Evolutionary conservation across 2,888 invertebrate species (phyloP).

Genomic region (Papilio gigon): DNA sequence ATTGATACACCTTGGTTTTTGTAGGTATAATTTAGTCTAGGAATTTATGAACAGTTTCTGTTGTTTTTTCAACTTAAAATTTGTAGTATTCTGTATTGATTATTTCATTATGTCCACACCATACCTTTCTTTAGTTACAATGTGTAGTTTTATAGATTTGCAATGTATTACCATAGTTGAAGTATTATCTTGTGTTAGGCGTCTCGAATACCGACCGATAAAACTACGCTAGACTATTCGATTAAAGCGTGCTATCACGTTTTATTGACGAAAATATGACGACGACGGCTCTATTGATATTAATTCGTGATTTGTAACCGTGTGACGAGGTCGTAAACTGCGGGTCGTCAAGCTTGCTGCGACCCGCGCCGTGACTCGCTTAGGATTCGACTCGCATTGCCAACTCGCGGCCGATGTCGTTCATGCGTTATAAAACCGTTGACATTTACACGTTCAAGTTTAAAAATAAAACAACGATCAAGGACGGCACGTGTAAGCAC

Average conservation of each 20-base stretch:
- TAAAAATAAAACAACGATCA: slow-evolving; percentile 42
- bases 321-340: slow-evolving; percentile 17
- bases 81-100: too few species aligned
- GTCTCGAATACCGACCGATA: not conserved
- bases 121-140: too few species aligned
- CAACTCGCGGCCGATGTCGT: slow-evolving; percentile 1
- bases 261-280: slow-evolving; percentile 12
- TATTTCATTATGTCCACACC: too few species aligned
- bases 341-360: not conserved
- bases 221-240: not conserved
- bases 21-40: too few species aligned
- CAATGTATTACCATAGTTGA: too few species aligned
- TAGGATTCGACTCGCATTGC: slow-evolving; percentile 26
- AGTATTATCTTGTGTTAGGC: not conserved
- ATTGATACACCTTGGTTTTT: too few species aligned
- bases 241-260: not conserved
- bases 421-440: slow-evolving; percentile 42
- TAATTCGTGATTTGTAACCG: slow-evolving; percentile 32
- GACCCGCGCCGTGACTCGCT: slow-evolving; percentile 11
- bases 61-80: too few species aligned
- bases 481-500: slow-evolving; percentile 38
- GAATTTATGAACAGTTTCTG: too few species aligned
- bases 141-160: too few species aligned
- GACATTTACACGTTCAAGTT: slow-evolving; percentile 42
- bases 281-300: slow-evolving; percentile 9